Conservation (phyloP, 2,113 vertebrate genomes). For the Dryoscopus gambensis region DNA sequence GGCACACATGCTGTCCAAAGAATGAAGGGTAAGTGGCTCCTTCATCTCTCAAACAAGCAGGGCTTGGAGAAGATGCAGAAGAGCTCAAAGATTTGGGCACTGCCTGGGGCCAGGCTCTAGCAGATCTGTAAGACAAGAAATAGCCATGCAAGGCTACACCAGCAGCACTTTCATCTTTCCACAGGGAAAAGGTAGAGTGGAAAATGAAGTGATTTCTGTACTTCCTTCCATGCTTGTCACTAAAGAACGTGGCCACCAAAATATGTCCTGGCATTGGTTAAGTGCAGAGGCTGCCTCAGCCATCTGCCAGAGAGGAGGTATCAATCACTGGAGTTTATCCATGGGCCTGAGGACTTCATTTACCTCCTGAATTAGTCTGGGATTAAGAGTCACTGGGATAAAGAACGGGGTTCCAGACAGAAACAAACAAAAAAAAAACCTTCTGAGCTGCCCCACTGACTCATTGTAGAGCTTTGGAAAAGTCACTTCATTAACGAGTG, state of each 20-base stretch:
- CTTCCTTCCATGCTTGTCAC: not conserved
- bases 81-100: not conserved
- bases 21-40: not conserved
- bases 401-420: not conserved
- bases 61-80: not conserved
- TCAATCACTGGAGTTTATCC: not conserved
- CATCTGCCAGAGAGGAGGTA: not conserved
- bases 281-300: not conserved
- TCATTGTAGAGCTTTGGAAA: conserved; percentile 5
- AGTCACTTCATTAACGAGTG: conserved; percentile 46
- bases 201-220: not conserved
- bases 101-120: not conserved
- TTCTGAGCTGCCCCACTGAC: not conserved
- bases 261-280: not conserved
- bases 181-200: not conserved
- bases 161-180: not conserved
- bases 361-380: not conserved
- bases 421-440: not conserved
- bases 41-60: not conserved
- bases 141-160: not conserved
- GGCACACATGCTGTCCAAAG: not conserved
- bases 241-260: not conserved
- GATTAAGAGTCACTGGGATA: not conserved
- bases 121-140: not conserved
- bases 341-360: not conserved